Base-by-base conservation (phyloP, 30 jellyfish, hydroid and myxozoan species). In the Turritopsis rubra region DNA sequence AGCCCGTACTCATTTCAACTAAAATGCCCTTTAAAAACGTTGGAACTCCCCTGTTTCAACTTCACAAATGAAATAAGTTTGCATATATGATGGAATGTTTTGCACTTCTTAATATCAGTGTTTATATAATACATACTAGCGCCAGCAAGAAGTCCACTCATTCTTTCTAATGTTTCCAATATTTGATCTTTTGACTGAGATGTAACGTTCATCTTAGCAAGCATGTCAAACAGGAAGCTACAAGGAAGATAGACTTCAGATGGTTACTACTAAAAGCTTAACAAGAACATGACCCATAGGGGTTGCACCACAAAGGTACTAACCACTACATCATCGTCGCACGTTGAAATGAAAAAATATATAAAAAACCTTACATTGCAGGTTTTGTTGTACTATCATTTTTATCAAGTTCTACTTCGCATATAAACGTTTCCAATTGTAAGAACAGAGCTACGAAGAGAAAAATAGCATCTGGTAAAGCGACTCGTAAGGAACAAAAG, bases 371-470 rank as follows among this genome's bases (percentile, higher is more conserved):
- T 16, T 52, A 81, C 83, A 54, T 88, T 25, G 54, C 80, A 76
- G 65, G 88, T 85, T 54, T 86, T 53, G 86, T 54, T 28, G 16
- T 78, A 24, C 74, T 80, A 41, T 26, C 87, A 73, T 52, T 79
- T 73, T 8, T 27, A 21, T 17, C 80, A 78, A 53, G 72, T 13
- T 53, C 66, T 1, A 83, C 83, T 75, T 66, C 79, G n/a, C 41
- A 54, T 25, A 90, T 80, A 28, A 79, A 74, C 41, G 66, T 71
- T 68, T 90, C 97, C 68, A 90, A 24, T 1, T 86, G 86, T 29
- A 75, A 65, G 80, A 90, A 90, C 1, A 90, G 71, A n/a, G 90
- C 90, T 83, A 29, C 21, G 85, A 52, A 23, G 70, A 24, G n/a
- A n/a, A n/a, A n/a, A n/a, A n/a, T n/a, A n/a, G n/a, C n/a, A n/a